Base-by-base conservation (phyloP, 2,888 invertebrate species). In the Stenodera caucasica region DNA sequence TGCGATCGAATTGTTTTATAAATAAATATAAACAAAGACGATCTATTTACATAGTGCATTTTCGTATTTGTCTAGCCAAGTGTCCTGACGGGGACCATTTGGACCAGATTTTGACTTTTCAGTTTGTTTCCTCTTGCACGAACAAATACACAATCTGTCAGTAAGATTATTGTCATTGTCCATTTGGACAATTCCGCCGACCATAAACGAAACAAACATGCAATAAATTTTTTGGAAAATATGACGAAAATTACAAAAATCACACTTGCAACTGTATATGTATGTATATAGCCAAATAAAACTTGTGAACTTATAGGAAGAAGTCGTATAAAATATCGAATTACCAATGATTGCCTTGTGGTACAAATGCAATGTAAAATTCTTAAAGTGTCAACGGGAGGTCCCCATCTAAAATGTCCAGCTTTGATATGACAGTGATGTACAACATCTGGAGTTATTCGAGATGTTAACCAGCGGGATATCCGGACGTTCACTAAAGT, bases 71-170 rank as follows among this genome's bases (percentile, higher is more conserved):
- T 66, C 64, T 66, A 68, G 68, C 35, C 49, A 32, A 55, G 55
- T 23, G 55, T 45, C 32, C 11, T 55, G 49, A 55, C 12, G 49
- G 15, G 72, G 67, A 53, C 66, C 69, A 61, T 67, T 62, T 72
- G 70, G 45, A 45, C 23, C 23, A 45, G 23, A 45, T 23, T 23
- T 21, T 23, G 23, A 45, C 45, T 26, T 33, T 49, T 32, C 54
- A 53, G 75, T 75, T 75, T 75, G 73, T 75, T 75, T 73, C 75
- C 72, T 69, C 72, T 71, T 71, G 65, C 67, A 45, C 72, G 64
- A 64, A 73, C 63, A 75, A 75, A 75, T 75, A 75, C 73, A 75
- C 75, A 74, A 69, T 68, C 74, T 73, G 75, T 75, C 75, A 72
- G 12, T 69, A 71, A 68, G 66, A 69, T 68, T 65, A 67, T 69